These are phyloP conservation scores for Origma solitaria DNA, from an alignment of 2,113 vertebrate species.

Conservation along the genomic window DNA sequence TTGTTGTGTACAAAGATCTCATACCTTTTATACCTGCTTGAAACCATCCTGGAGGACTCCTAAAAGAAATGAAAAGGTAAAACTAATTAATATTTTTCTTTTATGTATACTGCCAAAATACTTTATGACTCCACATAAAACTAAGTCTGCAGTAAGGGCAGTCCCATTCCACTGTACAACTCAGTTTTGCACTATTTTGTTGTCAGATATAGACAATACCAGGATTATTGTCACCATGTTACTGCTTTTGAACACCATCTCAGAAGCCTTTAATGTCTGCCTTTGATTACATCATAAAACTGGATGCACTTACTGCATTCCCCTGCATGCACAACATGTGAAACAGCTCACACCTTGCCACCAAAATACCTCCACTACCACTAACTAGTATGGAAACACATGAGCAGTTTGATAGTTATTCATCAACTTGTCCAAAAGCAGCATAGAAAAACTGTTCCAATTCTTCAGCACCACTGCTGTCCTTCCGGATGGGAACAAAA, in stretches of 20 bases:
- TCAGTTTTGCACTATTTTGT: neutral
- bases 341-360: neutral
- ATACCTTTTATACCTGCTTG: conserved; percentile 89
- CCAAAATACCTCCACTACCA: neutral
- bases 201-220: neutral
- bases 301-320: neutral
- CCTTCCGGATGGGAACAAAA: neutral
- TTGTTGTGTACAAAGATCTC: neutral
- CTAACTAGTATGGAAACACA: fast-evolving
- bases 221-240: neutral
- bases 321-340: neutral
- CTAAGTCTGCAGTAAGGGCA: neutral
- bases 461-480: neutral
- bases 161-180: neutral
- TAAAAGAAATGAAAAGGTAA: conserved; percentile 66
- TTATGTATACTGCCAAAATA: neutral
- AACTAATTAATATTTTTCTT: neutral
- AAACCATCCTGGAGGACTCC: conserved; percentile 83
- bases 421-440: neutral
- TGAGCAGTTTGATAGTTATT: neutral
- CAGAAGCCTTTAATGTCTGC: neutral
- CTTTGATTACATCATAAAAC: neutral
- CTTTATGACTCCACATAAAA: neutral
- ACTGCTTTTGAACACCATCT: neutral
- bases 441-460: neutral